Evolutionary conservation across 2,888 invertebrate species (phyloP).

Genomic region (Pseudolycoriella hygida): DNA sequence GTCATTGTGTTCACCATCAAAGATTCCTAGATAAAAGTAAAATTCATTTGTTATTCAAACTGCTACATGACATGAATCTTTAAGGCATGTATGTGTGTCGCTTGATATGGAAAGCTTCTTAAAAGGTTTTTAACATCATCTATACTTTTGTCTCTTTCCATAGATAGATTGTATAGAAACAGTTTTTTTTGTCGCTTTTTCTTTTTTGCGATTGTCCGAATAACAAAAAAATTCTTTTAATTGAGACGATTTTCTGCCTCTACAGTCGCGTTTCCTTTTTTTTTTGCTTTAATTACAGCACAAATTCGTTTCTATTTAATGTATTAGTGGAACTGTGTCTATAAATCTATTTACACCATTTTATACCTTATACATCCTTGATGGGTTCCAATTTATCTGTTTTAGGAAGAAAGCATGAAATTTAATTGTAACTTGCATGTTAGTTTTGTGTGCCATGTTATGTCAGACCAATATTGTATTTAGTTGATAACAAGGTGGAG

Average conservation of each 20-base stretch:
- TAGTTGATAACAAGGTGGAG: neutral
- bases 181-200: neutral
- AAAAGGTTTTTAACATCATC: no score
- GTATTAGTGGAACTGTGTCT: constrained; percentile 3
- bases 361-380: constrained; percentile 32
- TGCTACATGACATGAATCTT: neutral
- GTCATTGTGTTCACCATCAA: constrained; percentile 39
- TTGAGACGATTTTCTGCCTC: neutral
- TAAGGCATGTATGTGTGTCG: no score
- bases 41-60: neutral
- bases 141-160: no score
- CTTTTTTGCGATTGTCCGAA: neutral
- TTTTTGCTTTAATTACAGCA: neutral
- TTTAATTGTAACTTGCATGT: constrained; percentile 9
- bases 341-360: constrained; percentile 9
- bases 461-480: neutral
- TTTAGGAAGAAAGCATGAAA: constrained; percentile 16
- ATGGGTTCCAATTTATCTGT: constrained; percentile 31
- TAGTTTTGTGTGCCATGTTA: neutral
- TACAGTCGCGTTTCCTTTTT: neutral
- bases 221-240: neutral
- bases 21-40: constrained; percentile 34
- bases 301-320: neutral
- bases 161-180: neutral
- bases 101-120: no score